phyloP scores from a whole-genome alignment of 2,797 vertebrate genomes.

The Coendou prehensilis region DNA sequence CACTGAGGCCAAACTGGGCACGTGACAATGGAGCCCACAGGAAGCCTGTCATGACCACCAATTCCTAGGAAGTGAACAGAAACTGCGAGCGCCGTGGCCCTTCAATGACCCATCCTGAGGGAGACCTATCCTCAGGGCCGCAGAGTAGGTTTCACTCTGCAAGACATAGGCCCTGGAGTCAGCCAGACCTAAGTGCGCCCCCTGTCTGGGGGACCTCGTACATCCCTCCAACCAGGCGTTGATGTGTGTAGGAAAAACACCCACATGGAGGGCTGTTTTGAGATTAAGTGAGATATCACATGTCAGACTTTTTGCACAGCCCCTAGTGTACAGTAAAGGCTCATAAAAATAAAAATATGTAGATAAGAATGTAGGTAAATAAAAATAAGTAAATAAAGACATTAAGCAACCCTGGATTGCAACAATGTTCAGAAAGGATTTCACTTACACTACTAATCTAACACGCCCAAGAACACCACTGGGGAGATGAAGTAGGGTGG shows the following conservation, averaged over 20 bases:
- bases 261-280: not conserved
- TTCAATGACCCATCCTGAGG: not conserved
- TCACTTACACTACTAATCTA: not conserved
- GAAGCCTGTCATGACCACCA: not conserved
- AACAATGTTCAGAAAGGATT: constrained; percentile 13
- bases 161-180: not conserved
- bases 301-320: not conserved
- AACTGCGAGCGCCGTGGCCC: not conserved
- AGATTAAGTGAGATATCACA: constrained; percentile 20
- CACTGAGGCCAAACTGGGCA: not conserved
- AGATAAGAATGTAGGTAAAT: not conserved
- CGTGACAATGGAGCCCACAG: not conserved
- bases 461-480: constrained; percentile 29
- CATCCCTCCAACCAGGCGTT: not conserved
- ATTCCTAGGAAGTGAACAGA: not conserved
- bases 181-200: not conserved
- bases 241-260: not conserved
- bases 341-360: constrained; percentile 43
- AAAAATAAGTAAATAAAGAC: constrained; percentile 50
- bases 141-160: not conserved
- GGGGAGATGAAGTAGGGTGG: not conserved
- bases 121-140: not conserved
- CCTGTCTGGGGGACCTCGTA: not conserved
- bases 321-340: not conserved
- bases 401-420: constrained; percentile 30